Evolutionary conservation across 2,113 vertebrate genomes (phyloP), one percentile per base, ranked within the genome.

Genomic region (Dolichallabes microphthalmus): DNA sequence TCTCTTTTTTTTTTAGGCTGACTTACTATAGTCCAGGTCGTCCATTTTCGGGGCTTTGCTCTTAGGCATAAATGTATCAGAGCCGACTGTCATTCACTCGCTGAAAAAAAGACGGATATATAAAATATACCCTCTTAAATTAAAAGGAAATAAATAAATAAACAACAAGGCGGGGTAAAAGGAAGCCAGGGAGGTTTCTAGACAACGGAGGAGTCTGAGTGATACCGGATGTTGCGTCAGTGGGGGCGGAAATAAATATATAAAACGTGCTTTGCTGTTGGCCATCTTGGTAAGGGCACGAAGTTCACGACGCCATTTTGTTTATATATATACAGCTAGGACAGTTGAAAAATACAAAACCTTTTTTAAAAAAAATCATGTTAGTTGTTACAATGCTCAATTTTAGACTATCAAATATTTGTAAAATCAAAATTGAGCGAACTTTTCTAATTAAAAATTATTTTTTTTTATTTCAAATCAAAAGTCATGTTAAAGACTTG

Each of bases 1-100:
- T 32, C 45, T 45, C 45, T n/a, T 14, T 32, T 78, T n/a, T 14
- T 32, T 78, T 10, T 68, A 50, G 15, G 2, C 53, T 22, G 2
- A 94, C 95, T 95, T 92, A 95, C 95, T 95, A 94, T 95, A 95
- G 93, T 95, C 95, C 94, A 95, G 92, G 86, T 95, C 95, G 92
- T 95, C 95, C 95, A 95, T 95, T 93, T 95, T 95, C 82, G 94
- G 95, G 87, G 95, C 92, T 95, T 95, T 95, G 92, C 92, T 95
- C 93, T 95, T 95, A 95, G 94, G 95, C 95, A 95, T 95, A 93
- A 94, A 95, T 95, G 94, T 92, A 88, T 94, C 94, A 93, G 93
- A 94, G 89, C 94, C 93, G 94, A 95, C 91, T 93, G 95, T 95
- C 95, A 95, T 95, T 93, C 94, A 95, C 93, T 89, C 93, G 90